Evolutionary conservation across 1,140 invertebrate species (phyloP), one percentile per base, ranked within the genome.

Genomic region (Helicoverpa zea): DNA sequence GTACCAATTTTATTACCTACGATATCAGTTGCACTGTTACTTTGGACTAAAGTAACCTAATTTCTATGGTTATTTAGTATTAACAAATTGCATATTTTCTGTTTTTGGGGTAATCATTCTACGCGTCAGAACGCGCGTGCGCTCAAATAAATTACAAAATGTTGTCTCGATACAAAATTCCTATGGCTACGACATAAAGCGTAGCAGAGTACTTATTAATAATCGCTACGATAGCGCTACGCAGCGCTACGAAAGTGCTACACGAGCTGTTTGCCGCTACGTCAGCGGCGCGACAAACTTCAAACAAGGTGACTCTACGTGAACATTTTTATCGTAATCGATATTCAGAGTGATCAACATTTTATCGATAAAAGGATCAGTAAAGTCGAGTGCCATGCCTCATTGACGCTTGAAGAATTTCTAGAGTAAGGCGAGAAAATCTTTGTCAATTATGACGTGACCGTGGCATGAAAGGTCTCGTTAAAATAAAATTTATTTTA

Each of bases 221-320:
- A 66, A 66, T 66, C 63, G 63, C 63, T 66, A 66, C 63, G 43
- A n/a, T 16, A 66, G 63, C 63, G 63, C 63, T 66, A 66, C 63
- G 63, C 63, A 58, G 56, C 29, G 59, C 23, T 63, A 35, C 30
- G 30, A 29, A 70, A 70, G 66, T 70, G 66, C 66, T 70, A 70
- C 66, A 14, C 66, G 4, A 68, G 64, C 64, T 49, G 66, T 54
- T 70, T 51, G 66, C 14, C 23, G 12, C 66, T 54, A 70, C 66
- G 49, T 70, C 66, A 52, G 66, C 49, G 49, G 11, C 66, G 23
- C 66, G 66, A 54, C 49, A 51, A n/a, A 11, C 18, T 70, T 29
- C 49, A 29, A n/a, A 30, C 49, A 70, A 52, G 49, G 66, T 70
- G 49, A 70, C 66, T 49, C 18, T 49, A 30, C 49, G 23, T 61